Percentiles rank a stretch among this genome's conserved stretches.
phyloP scores from a whole-genome alignment of 2,888 invertebrate species.

The Minunthozetes semirufus region DNA sequence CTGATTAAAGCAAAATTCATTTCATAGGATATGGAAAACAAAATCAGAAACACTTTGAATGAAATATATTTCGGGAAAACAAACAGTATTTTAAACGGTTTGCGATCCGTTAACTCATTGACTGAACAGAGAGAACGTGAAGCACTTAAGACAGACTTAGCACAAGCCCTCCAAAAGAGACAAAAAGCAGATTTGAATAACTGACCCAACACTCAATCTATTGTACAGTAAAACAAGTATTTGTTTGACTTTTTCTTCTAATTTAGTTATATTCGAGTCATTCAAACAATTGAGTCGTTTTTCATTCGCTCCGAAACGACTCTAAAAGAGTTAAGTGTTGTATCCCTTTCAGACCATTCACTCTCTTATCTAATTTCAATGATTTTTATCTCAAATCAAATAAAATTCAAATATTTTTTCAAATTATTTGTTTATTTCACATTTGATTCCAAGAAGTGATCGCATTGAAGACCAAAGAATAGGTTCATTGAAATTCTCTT shows the following conservation, averaged over 20 bases:
- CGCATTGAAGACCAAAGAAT: too few species aligned
- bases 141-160: conserved; percentile 75
- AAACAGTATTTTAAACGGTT: conserved; percentile 91
- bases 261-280: too few species aligned
- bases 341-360: too few species aligned
- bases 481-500: too few species aligned
- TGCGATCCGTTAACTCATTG: conserved; percentile 71
- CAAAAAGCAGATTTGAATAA: conserved; percentile 50
- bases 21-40: conserved; percentile 88
- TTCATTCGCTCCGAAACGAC: too few species aligned
- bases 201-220: not conserved
- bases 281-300: too few species aligned
- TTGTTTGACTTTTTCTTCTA: not conserved
- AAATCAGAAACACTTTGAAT: conserved; percentile 94
- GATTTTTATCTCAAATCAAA: too few species aligned
- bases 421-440: too few species aligned
- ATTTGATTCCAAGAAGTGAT: too few species aligned
- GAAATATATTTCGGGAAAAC: conserved; percentile 99
- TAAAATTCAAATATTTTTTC: too few species aligned
- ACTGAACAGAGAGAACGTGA: conserved; percentile 76
- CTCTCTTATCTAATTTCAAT: too few species aligned
- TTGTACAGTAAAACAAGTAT: not conserved
- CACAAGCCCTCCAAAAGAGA: conserved; percentile 71
- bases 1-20: not conserved
- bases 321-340: too few species aligned